Percentiles rank a stretch among this genome's conserved stretches.
Evolutionary conservation across 2,888 invertebrate genomes (phyloP).

Genomic region (Stenodera caucasica): DNA sequence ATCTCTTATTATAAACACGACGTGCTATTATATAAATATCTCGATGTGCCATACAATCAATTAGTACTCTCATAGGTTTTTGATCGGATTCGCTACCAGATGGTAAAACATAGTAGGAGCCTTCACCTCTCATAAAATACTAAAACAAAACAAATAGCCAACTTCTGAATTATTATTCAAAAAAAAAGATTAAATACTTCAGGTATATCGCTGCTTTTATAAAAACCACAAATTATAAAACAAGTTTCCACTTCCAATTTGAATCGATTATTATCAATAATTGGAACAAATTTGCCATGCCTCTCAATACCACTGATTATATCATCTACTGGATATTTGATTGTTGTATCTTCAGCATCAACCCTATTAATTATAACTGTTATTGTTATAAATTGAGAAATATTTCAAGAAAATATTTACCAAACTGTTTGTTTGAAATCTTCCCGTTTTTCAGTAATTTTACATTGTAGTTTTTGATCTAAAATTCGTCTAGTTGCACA

Average conservation of each 20-base stretch:
- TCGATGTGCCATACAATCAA: conserved; percentile 18
- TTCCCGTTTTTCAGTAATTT: conserved; percentile 6
- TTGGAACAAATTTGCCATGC: conserved; percentile 19
- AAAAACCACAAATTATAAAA: conserved; percentile 19
- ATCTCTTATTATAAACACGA: conserved; percentile 19
- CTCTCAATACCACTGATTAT: conserved; percentile 16
- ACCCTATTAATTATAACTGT: conserved; percentile 15
- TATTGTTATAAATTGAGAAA: conserved; percentile 1
- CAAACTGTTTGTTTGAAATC: conserved; percentile 1
- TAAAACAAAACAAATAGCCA: conserved; percentile 5
- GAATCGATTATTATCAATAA: conserved; percentile 20
- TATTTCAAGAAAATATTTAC: conserved; percentile 5
- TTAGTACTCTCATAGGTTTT: conserved; percentile 12
- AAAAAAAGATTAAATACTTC: conserved; percentile 12
- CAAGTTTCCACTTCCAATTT: conserved; percentile 11
- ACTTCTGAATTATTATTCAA: neutral
- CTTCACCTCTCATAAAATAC: conserved; percentile 18
- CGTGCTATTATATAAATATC: conserved; percentile 21
- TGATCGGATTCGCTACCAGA: conserved; percentile 4
- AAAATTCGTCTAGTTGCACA: conserved; percentile 18
- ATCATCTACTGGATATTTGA: conserved; percentile 14
- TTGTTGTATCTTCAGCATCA: conserved; percentile 18
- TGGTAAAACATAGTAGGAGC: conserved; percentile 18
- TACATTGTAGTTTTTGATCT: conserved; percentile 5
- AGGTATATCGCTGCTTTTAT: conserved; percentile 16